Evolutionary conservation across 2,888 invertebrate species (phyloP).

Genomic region (Loripinus fragilis): DNA sequence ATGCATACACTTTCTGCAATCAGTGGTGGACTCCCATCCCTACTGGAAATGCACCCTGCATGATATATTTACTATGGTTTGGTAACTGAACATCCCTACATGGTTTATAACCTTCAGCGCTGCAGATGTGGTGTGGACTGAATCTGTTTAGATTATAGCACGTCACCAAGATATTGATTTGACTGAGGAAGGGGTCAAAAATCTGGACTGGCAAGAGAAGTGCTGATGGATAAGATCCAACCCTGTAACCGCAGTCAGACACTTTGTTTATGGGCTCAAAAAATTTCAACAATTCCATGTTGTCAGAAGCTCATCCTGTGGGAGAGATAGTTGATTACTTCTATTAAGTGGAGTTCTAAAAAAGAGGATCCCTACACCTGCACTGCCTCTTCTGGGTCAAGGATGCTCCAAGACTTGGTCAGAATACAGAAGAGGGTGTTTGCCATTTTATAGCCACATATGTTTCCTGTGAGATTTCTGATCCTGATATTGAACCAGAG

Average conservation of each 20-base stretch:
- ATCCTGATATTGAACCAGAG: conserved; percentile 39
- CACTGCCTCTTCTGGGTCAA: background rate
- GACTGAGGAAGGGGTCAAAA: conserved; percentile 9
- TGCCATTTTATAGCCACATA: too few species aligned
- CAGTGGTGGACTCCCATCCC: conserved; percentile 37
- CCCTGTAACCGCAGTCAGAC: conserved; percentile 57
- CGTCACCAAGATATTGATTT: conserved; percentile 20
- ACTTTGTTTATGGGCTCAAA: conserved; percentile 39
- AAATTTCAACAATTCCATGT: conserved; percentile 32
- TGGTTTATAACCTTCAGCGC: conserved; percentile 36
- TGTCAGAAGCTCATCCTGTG: conserved; percentile 29
- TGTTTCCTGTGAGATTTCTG: too few species aligned
- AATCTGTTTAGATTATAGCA: conserved; percentile 21
- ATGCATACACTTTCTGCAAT: conserved; percentile 25
- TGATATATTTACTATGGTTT: conserved; percentile 47
- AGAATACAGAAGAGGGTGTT: too few species aligned
- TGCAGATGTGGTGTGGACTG: conserved; percentile 50
- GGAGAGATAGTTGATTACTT: conserved; percentile 55
- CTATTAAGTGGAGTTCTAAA: conserved; percentile 49
- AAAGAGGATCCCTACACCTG: conserved; percentile 46
- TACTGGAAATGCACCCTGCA: conserved; percentile 32
- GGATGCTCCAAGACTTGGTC: too few species aligned
- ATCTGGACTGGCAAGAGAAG: conserved; percentile 50
- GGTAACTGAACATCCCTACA: conserved; percentile 35
- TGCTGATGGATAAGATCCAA: conserved; percentile 51